These are phyloP conservation scores for Gadus chalcogrammus DNA, from an alignment of 2,113 vertebrate species.

Conservation along the genomic window DNA sequence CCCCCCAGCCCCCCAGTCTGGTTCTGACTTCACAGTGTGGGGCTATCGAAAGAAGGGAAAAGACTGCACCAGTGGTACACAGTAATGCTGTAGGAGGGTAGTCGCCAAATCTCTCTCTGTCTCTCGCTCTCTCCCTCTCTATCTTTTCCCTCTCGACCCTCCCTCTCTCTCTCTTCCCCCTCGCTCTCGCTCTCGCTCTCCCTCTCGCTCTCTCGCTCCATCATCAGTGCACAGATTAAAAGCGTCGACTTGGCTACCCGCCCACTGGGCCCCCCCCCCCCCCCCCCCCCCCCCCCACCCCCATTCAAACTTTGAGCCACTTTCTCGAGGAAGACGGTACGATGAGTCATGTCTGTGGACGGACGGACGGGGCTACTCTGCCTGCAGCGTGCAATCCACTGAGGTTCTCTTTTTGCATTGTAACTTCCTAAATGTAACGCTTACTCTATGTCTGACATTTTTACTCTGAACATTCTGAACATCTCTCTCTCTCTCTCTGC, in stretches of 20 bases:
- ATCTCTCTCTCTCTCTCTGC: constrained; percentile 3
- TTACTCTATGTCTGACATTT: not conserved
- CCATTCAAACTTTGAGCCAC: constrained; percentile 68
- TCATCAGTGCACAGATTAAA: constrained; percentile 24
- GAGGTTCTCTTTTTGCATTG: constrained; percentile 21
- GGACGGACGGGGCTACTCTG: constrained; percentile 54
- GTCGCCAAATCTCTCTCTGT: constrained; percentile 39
- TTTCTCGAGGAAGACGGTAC: constrained; percentile 41
- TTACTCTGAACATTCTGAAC: constrained; percentile 17
- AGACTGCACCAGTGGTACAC: constrained; percentile 12
- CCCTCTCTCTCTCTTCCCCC: not conserved
- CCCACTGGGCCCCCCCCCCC: constrained; percentile 18
- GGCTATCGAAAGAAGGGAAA: constrained; percentile 21
- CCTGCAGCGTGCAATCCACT: constrained; percentile 23
- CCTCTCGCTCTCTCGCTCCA: not conserved
- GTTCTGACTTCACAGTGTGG: constrained; percentile 28
- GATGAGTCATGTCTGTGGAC: constrained; percentile 31
- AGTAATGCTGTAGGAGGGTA: constrained; percentile 47
- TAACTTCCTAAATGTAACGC: constrained; percentile 3
- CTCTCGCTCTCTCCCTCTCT: not conserved
- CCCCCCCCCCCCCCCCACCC: too few species aligned
- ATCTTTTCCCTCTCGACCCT: not conserved
- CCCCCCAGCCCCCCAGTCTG: constrained; percentile 6
- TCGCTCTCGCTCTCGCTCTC: not conserved
- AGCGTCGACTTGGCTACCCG: constrained; percentile 27